Conservation (phyloP, 2,888 invertebrate genomes). For the Pseudoips prasinana region DNA sequence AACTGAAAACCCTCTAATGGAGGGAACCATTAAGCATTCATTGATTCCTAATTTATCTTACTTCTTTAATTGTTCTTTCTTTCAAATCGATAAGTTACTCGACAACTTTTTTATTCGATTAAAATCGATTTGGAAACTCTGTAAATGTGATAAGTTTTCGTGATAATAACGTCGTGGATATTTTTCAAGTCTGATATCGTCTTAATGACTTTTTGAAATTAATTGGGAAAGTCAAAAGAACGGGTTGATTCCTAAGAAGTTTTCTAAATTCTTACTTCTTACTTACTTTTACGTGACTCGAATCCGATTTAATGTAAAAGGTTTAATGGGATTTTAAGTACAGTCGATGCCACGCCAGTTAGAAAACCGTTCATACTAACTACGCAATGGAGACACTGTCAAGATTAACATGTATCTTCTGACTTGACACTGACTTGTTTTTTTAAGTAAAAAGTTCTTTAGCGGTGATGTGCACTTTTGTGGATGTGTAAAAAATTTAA, state of each 20-base stretch:
- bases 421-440: too few relatives aligned
- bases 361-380: too few relatives aligned
- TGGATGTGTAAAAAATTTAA: too few relatives aligned
- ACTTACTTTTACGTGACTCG: too few relatives aligned
- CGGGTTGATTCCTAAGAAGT: constrained; percentile 4
- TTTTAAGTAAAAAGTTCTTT: too few relatives aligned
- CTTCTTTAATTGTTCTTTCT: constrained; percentile 70
- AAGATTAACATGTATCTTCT: too few relatives aligned
- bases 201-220: constrained; percentile 28
- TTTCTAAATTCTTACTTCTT: constrained; percentile 1
- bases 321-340: too few relatives aligned
- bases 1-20: constrained; percentile 75
- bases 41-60: constrained; percentile 77
- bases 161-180: constrained; percentile 38
- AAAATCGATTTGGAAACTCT: constrained; percentile 53
- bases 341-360: too few relatives aligned
- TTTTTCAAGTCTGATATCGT: constrained; percentile 32
- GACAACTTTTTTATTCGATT: constrained; percentile 51
- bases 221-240: constrained; percentile 10
- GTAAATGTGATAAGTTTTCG: constrained; percentile 54
- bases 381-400: too few relatives aligned
- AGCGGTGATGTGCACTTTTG: too few relatives aligned
- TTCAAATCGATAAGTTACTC: constrained; percentile 60
- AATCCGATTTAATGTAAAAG: too few relatives aligned
- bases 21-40: constrained; percentile 74